Percentiles rank a stretch among this genome's conserved stretches.
Evolutionary conservation across 2,888 invertebrate species (phyloP).

Genomic region (Oligia fasciuncula): DNA sequence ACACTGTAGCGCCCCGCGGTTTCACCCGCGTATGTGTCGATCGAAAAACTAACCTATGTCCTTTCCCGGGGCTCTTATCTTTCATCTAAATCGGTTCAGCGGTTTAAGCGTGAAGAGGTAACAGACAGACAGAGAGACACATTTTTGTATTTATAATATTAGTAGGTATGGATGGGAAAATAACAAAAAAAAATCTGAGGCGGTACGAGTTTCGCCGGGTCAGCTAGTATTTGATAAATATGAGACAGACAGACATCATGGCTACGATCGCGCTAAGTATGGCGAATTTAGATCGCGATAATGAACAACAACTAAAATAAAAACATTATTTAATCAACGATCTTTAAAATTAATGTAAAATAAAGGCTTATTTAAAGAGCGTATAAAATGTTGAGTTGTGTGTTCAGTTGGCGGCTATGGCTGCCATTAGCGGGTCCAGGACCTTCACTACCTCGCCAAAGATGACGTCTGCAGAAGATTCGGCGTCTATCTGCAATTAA

Average conservation of each 20-base stretch:
- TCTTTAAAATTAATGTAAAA: slow-evolving; percentile 54
- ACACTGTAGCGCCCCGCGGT: too few species aligned
- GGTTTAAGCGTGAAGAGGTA: too few species aligned
- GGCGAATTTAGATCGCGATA: not conserved
- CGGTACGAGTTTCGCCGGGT: too few species aligned
- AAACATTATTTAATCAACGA: slow-evolving; percentile 54
- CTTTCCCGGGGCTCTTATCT: too few species aligned
- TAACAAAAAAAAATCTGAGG: too few species aligned
- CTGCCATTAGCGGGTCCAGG: slow-evolving; percentile 87
- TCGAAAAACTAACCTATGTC: too few species aligned
- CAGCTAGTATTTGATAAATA: not conserved
- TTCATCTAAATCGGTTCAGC: too few species aligned
- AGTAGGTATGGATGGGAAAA: too few species aligned
- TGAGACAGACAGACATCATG: not conserved
- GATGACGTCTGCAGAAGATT: slow-evolving; percentile 93
- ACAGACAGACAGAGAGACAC: too few species aligned
- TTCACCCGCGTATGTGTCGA: too few species aligned
- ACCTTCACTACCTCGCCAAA: slow-evolving; percentile 92
- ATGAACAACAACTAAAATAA: slow-evolving; percentile 27
- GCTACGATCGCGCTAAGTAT: not conserved
- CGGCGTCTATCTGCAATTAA: slow-evolving; percentile 92
- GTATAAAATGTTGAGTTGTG: slow-evolving; percentile 47
- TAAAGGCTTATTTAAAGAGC: slow-evolving; percentile 52
- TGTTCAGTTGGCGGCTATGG: slow-evolving; percentile 34
- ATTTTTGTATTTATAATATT: too few species aligned